A percentile compares a stretch with the other conserved stretches of the same genome.
Conservation (phyloP, 2,797 vertebrate species). For the Chelidonichthys spinosus region DNA sequence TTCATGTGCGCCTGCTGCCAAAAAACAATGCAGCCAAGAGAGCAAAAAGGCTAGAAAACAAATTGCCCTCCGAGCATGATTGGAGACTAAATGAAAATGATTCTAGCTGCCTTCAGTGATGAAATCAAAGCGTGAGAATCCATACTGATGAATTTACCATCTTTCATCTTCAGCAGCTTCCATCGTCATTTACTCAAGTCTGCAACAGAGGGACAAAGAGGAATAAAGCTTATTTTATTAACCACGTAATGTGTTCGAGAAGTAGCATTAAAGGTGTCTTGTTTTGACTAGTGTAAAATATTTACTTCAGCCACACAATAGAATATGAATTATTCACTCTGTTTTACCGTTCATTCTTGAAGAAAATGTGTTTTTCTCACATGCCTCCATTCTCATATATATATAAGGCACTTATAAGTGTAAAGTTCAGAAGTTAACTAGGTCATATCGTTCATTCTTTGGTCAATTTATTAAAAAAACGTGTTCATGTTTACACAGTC, state of each 20-base stretch:
- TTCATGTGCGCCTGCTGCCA: neutral
- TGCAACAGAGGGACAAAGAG: neutral
- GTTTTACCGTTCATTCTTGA: neutral
- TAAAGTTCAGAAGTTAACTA: no score
- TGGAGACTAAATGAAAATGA: neutral
- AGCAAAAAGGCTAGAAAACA: neutral
- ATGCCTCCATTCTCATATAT: no score
- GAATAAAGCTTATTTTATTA: neutral
- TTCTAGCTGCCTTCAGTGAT: neutral
- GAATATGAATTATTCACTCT: neutral
- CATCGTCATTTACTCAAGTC: neutral
- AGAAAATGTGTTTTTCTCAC: neutral
- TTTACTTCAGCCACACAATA: neutral
- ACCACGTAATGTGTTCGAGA: neutral
- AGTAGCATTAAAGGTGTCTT: neutral
- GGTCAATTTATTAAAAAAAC: no score
- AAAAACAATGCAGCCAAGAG: neutral
- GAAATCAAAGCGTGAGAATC: neutral
- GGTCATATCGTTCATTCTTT: no score
- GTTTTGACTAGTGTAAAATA: neutral
- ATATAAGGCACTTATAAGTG: neutral
- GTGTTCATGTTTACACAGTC: no score
- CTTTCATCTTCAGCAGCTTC: neutral
- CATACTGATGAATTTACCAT: neutral
- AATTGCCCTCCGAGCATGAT: neutral